Evolutionary conservation across 2,888 invertebrate species (phyloP).

Genomic region (Acanthosepion esculentum): DNA sequence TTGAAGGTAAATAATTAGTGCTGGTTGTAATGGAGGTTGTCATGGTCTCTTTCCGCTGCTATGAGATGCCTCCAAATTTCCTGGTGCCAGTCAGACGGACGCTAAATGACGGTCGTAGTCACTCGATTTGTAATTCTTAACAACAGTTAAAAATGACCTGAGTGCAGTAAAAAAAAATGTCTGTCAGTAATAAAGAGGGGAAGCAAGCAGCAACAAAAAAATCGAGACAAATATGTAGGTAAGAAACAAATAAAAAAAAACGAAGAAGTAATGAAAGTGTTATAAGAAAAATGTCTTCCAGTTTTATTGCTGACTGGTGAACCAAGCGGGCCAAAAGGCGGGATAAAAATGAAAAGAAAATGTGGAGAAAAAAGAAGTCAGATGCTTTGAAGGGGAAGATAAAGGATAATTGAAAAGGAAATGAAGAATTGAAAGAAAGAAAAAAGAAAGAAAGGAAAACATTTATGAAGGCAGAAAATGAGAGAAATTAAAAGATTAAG

Average conservation of each 20-base stretch:
- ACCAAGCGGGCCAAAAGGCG: background rate
- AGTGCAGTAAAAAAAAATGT: background rate
- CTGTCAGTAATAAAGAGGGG: background rate
- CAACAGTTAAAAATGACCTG: background rate
- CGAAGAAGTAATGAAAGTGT: background rate
- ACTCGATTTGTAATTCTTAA: background rate
- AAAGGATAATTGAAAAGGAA: background rate
- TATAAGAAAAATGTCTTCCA: background rate
- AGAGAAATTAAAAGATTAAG: background rate
- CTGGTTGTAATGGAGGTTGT: background rate
- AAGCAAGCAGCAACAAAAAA: background rate
- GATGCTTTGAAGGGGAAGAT: background rate
- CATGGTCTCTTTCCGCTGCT: background rate
- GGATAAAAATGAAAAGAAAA: background rate
- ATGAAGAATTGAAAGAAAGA: background rate
- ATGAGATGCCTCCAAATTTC: background rate
- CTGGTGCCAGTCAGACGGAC: background rate
- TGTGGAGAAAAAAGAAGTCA: background rate
- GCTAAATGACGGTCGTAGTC: background rate
- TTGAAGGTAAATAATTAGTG: background rate
- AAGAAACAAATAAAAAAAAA: background rate
- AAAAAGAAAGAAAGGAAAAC: background rate
- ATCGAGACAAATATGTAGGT: background rate
- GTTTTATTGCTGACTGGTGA: background rate
- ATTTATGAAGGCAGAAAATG: background rate